Base-by-base conservation (phyloP, 2,888 invertebrate species). In the Blastobasis adustella region DNA sequence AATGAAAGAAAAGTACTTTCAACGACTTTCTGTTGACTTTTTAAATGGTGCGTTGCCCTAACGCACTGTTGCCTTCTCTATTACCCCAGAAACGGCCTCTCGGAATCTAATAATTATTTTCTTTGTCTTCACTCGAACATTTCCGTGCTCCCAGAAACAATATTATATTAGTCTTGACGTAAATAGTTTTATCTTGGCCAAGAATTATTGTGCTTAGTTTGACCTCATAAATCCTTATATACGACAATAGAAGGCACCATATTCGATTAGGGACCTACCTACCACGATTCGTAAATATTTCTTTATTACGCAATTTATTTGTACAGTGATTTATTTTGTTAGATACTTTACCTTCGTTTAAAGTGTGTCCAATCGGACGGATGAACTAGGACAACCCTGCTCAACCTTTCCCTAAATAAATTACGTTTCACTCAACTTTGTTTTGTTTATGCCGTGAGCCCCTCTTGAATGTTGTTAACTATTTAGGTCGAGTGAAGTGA, bases 1-100 rank as follows among this genome's bases (percentile, higher is more conserved):
- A 84, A 80, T 80, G 80, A 79, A 79, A 81, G 77, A 81, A 82
- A 82, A 80, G 79, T 80, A 79, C 77, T 79, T 79, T 71, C 61
- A 66, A 75, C 67, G 69, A 76, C 67, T 76, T 79, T 73, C 61
- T 78, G 78, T 82, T 78, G 76, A 80, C 80, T 81, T 78, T 79
- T 79, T 70, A 74, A 80, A 82, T 76, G 75, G 75, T 71, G 70
- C 71, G 73, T 74, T 71, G 58, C 67, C 57, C 65, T 65, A 66
- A 71, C 70, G 68, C 65, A 63, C 62, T 61, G 63, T 69, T 38
- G 10, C 10, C 39, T 44, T 36, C 4, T 23, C 23, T 23, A 23
- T 23, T 23, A 23, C 23, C 23, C 23, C 23, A 37, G n/a, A 38
- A 38, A 49, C 39, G 38, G 43, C 37, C 10, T 46, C 23, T 46